A percentile compares a stretch with the other conserved stretches of the same genome.
phyloP scores from a whole-genome alignment of 2,113 vertebrate species.

The Alosa alosa region DNA sequence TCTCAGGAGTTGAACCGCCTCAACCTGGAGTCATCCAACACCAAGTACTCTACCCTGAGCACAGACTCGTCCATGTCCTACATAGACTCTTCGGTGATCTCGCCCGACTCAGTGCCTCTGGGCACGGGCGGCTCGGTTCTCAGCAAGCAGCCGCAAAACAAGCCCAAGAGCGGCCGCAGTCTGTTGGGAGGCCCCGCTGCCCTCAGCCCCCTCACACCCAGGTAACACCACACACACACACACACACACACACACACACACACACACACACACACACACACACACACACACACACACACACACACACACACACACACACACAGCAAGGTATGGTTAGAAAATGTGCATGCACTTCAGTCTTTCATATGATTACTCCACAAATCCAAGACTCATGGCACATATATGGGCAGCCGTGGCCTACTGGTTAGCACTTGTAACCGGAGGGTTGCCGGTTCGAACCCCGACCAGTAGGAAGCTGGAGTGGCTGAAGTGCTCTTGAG shows the following conservation, averaged over 20 bases:
- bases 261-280: not conserved
- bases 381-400: too few relatives aligned
- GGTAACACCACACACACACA: conserved; percentile 57
- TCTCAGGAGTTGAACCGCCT: conserved; percentile 92
- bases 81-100: conserved; percentile 93
- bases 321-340: too few relatives aligned
- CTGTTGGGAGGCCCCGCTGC: conserved; percentile 88
- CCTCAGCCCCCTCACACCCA: conserved; percentile 92
- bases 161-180: conserved; percentile 93
- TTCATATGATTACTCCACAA: too few relatives aligned
- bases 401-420: too few relatives aligned
- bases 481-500: too few relatives aligned
- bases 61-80: conserved; percentile 93
- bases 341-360: too few relatives aligned
- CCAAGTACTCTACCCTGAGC: conserved; percentile 84
- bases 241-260: not conserved
- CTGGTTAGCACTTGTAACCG: too few relatives aligned
- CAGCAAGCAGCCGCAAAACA: conserved; percentile 91
- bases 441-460: too few relatives aligned
- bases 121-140: conserved; percentile 84
- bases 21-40: conserved; percentile 96
- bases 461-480: too few relatives aligned
- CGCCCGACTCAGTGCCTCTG: conserved; percentile 84
- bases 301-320: not conserved
- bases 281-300: not conserved